Conservation (phyloP, 2,797 vertebrate species). For the Octomys mimax region DNA sequence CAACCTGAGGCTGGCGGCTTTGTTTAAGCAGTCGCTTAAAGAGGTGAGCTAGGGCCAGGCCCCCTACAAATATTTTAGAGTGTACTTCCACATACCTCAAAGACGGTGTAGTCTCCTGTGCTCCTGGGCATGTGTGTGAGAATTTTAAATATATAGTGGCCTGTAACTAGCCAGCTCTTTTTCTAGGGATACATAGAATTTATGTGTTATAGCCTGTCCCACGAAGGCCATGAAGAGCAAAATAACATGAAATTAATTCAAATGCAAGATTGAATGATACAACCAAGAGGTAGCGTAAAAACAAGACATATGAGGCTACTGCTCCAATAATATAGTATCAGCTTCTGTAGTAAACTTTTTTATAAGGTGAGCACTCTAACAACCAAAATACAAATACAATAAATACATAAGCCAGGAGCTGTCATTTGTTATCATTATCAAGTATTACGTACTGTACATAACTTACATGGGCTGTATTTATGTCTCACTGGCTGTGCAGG, state of each 20-base stretch:
- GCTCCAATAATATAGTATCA: neutral
- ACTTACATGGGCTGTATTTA: neutral
- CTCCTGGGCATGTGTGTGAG: neutral
- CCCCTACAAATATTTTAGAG: neutral
- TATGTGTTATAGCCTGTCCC: neutral
- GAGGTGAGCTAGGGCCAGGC: too few relatives aligned
- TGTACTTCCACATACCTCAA: neutral
- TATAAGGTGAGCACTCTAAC: neutral
- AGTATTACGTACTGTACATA: neutral
- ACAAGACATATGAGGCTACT: neutral
- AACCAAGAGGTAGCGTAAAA: neutral
- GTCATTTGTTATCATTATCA: neutral
- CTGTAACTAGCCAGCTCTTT: neutral
- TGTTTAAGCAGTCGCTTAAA: too few relatives aligned
- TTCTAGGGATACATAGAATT: neutral
- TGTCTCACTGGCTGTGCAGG: neutral
- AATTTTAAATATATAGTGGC: neutral
- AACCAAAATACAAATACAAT: neutral
- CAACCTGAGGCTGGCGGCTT: too few relatives aligned
- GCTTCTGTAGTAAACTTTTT: neutral
- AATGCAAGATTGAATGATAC: neutral
- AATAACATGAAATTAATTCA: neutral
- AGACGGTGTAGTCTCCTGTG: neutral
- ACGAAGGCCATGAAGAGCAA: neutral
- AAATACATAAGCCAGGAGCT: neutral